These are phyloP conservation scores for Brachystomella parvula DNA, from an alignment of 1,140 invertebrate species.

Conservation along the genomic window DNA sequence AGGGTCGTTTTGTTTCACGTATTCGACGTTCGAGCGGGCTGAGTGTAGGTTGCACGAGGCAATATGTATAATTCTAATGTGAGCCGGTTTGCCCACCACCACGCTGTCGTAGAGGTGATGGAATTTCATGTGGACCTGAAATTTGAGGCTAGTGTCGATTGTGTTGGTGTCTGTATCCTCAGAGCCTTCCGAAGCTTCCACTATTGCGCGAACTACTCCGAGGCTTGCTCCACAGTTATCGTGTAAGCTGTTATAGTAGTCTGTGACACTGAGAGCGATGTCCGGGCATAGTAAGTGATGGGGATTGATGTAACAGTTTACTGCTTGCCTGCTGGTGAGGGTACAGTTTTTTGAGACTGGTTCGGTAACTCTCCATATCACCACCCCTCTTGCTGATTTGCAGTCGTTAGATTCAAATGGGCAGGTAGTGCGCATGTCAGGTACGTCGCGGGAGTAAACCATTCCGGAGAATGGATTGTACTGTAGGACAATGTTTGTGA, in stretches of 20 bases:
- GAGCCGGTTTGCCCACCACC: neutral
- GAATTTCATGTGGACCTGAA: neutral
- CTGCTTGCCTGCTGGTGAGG: neutral
- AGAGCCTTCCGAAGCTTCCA: neutral
- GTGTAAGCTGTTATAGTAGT: neutral
- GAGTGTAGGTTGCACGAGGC: too few species aligned
- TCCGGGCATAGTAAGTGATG: neutral
- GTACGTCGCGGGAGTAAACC: neutral
- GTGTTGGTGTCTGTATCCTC: neutral
- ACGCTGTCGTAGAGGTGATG: neutral
- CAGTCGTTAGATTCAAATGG: neutral
- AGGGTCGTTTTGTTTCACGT: too few species aligned
- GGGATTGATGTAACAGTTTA: neutral
- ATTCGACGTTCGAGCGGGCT: too few species aligned
- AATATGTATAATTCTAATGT: neutral
- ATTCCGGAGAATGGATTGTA: neutral
- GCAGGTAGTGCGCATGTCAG: neutral
- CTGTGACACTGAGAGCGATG: neutral
- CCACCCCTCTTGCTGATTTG: neutral
- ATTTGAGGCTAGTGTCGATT: neutral
- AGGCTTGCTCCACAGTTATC: neutral
- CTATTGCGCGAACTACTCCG: neutral
- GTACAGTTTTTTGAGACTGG: neutral
- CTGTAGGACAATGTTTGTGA: neutral
- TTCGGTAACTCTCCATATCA: neutral